Conservation (phyloP, 2,888 invertebrate genomes). For the Omphaloscelis lunosa region DNA sequence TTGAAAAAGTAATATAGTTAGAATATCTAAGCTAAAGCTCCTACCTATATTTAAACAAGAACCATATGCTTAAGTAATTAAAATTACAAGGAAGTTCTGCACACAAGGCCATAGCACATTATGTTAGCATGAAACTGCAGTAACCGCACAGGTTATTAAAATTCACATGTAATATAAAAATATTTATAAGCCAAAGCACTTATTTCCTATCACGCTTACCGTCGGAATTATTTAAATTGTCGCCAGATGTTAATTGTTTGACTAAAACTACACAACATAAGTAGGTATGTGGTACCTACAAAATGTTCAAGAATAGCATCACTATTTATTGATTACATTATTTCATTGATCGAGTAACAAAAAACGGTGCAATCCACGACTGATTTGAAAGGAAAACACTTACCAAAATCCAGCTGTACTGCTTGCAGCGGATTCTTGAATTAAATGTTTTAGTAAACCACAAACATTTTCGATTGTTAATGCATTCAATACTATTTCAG, state of each 20-base stretch:
- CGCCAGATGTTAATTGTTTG: not conserved
- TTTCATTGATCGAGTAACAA: slow-evolving; percentile 25
- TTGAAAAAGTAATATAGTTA: not conserved
- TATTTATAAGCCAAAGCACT: not conserved
- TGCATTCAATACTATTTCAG: slow-evolving; percentile 1
- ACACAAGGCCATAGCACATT: not conserved
- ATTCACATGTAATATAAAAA: not conserved
- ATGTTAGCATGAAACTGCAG: not conserved
- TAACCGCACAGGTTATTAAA: not conserved
- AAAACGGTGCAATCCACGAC: slow-evolving; percentile 18
- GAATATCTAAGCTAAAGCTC: not conserved
- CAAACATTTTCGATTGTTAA: slow-evolving; percentile 27
- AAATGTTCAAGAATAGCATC: not conserved
- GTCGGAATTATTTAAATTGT: too few species aligned
- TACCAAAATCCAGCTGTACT: slow-evolving; percentile 18
- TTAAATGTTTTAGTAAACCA: slow-evolving; percentile 19
- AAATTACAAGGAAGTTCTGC: not conserved
- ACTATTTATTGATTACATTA: slow-evolving; percentile 21
- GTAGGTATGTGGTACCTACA: not conserved
- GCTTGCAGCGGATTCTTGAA: slow-evolving; percentile 14
- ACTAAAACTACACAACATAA: not conserved
- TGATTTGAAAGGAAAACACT: slow-evolving; percentile 36
- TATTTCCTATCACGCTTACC: not conserved
- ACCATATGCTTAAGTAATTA: not conserved
- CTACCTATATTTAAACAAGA: not conserved